phyloP scores from a whole-genome alignment of 2,113 vertebrate species.

The Phoenicopterus ruber region DNA sequence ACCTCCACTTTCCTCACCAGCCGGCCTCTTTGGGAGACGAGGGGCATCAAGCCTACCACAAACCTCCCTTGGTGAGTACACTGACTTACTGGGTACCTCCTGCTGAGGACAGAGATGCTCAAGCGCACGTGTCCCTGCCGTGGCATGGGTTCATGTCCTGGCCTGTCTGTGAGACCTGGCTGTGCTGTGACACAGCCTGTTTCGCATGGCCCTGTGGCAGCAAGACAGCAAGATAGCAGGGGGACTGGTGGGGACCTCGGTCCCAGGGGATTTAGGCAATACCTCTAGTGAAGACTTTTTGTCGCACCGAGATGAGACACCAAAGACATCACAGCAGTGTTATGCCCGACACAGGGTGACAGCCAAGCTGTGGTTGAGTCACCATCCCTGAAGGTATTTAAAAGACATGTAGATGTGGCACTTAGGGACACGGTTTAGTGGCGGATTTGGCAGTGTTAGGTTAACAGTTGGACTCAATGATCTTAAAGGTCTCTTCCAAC shows the following conservation, averaged over 20 bases:
- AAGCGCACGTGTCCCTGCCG: accelerated
- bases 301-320: neutral
- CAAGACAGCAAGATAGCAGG: neutral
- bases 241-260: neutral
- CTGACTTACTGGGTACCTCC: neutral
- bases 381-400: no score
- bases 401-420: no score
- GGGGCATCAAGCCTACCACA: neutral
- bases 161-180: neutral
- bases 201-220: neutral
- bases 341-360: neutral
- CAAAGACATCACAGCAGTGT: neutral
- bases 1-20: neutral
- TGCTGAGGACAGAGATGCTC: neutral
- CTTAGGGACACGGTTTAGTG: no score
- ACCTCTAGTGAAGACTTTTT: neutral
- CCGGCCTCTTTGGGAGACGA: neutral
- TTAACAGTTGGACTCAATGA: no score
- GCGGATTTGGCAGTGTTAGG: no score
- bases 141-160: neutral
- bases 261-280: neutral
- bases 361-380: neutral
- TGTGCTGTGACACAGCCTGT: neutral
- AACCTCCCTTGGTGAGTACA: neutral
- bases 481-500: no score